Evolutionary conservation across 2,113 vertebrate species (phyloP), one percentile per base, ranked within the genome.

Genomic region (Seriola rivoliana): DNA sequence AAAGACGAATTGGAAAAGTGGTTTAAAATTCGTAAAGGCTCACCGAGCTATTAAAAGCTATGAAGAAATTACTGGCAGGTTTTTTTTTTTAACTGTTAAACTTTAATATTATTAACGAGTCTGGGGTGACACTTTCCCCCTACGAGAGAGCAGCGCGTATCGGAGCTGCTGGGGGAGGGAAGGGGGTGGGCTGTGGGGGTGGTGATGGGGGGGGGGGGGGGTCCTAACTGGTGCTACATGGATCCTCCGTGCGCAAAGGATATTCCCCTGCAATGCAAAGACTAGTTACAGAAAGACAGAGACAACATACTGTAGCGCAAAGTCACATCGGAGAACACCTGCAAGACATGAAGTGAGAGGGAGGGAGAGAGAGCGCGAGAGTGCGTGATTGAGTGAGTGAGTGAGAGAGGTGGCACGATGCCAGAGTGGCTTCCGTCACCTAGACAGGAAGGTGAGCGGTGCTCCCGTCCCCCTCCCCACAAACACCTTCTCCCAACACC

Each of bases 291-390:
- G 21, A 73, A 66, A 62, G 63, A 42, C 67, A 58, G 8, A 59
- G 58, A 75, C 71, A 63, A 81, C 70, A 36, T 1, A 9, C 67
- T 46, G 79, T 21, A 76, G 88, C 58, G 81, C 88, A 82, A 84
- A 93, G 87, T 90, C 87, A 86, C 29, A 87, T 38, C 78, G 52
- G 86, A 88, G 70, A 86, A 88, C 92, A 92, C 90, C 92, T 90
- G 86, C 93, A 64, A 88, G 84, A 86, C 82, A 67, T 2, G 62
- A 72, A 34, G 57, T 29, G 64, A 5, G 76, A 65, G 52, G 46
- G 58, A 34, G 42, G 21, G n/a, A 16, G 38, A 9, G 71, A 1
- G 46, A 5, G 66, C 2, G 66, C 0, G 42, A 13, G 40, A 16
- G 8, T 8, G 40, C 2, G 40, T 42, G 40, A 42, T 42, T 8